These are phyloP conservation scores for Phylloscopus whistleri DNA, from an alignment of 2,113 vertebrate species.

Conservation along the genomic window DNA sequence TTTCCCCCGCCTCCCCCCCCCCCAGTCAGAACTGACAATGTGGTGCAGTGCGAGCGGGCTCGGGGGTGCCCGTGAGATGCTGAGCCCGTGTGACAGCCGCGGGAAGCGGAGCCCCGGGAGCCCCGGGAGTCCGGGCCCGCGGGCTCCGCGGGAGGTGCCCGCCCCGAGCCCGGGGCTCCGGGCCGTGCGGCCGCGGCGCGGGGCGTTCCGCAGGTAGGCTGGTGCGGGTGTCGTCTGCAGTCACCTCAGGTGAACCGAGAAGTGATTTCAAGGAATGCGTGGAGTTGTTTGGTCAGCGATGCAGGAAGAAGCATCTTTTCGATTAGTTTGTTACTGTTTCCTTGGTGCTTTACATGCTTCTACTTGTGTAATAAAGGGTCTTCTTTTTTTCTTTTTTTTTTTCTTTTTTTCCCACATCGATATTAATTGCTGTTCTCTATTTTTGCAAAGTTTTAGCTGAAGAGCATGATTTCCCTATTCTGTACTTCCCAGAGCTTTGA, in stretches of 20 bases:
- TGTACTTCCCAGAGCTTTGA: slow-evolving; percentile 11
- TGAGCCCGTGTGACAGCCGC: slow-evolving; percentile 46
- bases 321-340: slow-evolving; percentile 12
- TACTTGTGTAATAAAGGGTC: not conserved
- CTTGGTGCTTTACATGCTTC: not conserved
- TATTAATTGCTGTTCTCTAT: not conserved
- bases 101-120: not conserved
- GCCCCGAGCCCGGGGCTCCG: not conserved
- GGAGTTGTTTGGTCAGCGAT: slow-evolving; percentile 25
- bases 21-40: slow-evolving; percentile 9
- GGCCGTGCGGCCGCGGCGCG: not conserved
- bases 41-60: slow-evolving; percentile 39
- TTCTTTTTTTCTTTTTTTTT: not conserved
- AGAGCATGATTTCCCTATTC: not conserved
- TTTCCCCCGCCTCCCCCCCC: slow-evolving; percentile 6
- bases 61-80: slow-evolving; percentile 51
- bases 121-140: not conserved
- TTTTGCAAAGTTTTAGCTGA: slow-evolving; percentile 55
- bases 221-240: slow-evolving; percentile 33
- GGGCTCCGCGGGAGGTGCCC: slow-evolving; percentile 7
- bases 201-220: slow-evolving; percentile 5
- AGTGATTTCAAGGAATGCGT: slow-evolving; percentile 35
- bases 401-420: not conserved
- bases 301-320: slow-evolving; percentile 1
- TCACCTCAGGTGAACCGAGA: slow-evolving; percentile 43